These are phyloP conservation scores for Acyrthosiphon pisum DNA, from an alignment of 1,140 invertebrate genomes.

Conservation along the genomic window DNA sequence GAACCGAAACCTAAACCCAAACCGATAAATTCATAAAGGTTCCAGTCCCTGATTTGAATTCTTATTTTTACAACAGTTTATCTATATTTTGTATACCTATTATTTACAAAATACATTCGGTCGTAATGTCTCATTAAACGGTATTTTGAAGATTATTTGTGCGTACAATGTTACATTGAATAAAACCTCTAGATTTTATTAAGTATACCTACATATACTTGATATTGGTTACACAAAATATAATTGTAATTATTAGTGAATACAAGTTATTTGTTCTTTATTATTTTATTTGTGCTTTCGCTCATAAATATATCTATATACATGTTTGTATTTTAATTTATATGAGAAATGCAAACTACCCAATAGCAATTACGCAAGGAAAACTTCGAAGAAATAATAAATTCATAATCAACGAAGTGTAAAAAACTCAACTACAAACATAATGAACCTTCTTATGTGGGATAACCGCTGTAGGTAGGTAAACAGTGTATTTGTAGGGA, in stretches of 20 bases:
- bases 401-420: neutral
- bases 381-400: neutral
- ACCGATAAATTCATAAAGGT: too few relatives aligned
- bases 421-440: neutral
- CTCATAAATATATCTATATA: neutral
- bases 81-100: neutral
- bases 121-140: neutral
- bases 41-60: too few relatives aligned
- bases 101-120: neutral
- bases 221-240: neutral
- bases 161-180: neutral
- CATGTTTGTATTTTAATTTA: neutral
- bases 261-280: neutral
- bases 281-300: neutral
- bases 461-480: neutral
- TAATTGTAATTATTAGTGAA: neutral
- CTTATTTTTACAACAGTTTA: neutral
- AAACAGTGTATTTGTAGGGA: neutral
- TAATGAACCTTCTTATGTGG: neutral
- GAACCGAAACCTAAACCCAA: too few relatives aligned
- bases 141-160: neutral
- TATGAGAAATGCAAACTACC: neutral
- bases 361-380: neutral
- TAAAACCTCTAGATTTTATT: neutral
- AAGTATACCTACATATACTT: too few relatives aligned